phyloP scores from a whole-genome alignment of 2,888 invertebrate species.

The Noctua fimbriata region DNA sequence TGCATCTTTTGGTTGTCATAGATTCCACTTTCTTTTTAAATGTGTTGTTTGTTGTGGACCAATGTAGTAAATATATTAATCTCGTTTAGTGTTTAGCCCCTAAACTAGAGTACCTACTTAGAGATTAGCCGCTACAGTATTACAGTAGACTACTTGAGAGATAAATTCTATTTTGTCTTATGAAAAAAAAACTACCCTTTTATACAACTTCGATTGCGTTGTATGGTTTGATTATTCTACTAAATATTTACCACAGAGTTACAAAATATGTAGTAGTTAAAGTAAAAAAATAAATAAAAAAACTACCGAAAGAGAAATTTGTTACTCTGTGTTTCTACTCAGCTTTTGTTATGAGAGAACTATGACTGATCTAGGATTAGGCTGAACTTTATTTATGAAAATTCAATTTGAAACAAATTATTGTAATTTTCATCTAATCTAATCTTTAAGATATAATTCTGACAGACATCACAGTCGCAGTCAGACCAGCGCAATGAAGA shows the following conservation, averaged over 20 bases:
- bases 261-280: not conserved
- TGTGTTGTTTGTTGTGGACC: not conserved
- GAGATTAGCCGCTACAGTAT: not conserved
- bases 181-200: not conserved
- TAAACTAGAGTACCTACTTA: too few species aligned
- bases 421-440: not conserved
- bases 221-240: not conserved
- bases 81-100: not conserved
- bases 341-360: slow-evolving; percentile 2
- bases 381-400: not conserved
- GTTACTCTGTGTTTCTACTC: not conserved
- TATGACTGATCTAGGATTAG: slow-evolving; percentile 28
- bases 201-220: not conserved
- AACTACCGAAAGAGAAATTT: not conserved
- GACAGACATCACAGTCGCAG: too few species aligned
- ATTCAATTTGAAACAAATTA: not conserved
- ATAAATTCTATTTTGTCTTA: not conserved
- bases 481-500: not conserved
- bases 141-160: not conserved
- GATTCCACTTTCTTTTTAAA: not conserved
- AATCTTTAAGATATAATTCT: too few species aligned
- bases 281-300: too few species aligned
- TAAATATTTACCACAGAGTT: slow-evolving; percentile 7
- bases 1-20: not conserved
- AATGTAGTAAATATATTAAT: not conserved